Conservation (phyloP, 2,797 vertebrate species). For the Tokudaia tokunoshimensis region DNA sequence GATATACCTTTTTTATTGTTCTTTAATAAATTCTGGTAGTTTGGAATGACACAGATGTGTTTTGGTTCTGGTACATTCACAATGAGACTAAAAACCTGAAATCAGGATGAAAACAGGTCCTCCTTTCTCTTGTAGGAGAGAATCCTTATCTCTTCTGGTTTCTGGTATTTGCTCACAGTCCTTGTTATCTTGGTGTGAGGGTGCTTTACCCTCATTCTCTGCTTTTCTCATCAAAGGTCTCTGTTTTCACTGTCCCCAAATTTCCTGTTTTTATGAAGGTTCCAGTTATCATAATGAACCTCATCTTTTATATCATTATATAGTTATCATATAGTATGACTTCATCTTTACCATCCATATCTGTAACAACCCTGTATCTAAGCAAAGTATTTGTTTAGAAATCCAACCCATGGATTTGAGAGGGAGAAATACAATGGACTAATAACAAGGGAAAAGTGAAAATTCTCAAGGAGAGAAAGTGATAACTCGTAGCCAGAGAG, state of each 20-base stretch:
- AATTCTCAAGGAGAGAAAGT: slow-evolving; percentile 25
- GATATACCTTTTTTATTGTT: not conserved
- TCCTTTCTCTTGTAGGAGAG: not conserved
- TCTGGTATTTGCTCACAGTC: not conserved
- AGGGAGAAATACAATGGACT: not conserved
- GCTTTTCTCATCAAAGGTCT: not conserved
- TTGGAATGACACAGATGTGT: not conserved
- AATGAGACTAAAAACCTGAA: not conserved
- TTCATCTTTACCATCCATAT: not conserved
- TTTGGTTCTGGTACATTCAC: not conserved
- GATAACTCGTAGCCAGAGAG: slow-evolving; percentile 1
- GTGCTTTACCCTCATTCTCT: not conserved
- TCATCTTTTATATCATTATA: not conserved
- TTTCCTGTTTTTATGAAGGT: not conserved
- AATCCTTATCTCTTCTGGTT: not conserved
- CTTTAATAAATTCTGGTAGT: not conserved
- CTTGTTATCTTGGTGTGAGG: not conserved
- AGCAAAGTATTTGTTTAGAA: slow-evolving; percentile 18
- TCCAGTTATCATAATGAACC: not conserved
- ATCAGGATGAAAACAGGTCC: not conserved
- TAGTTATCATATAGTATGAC: not conserved
- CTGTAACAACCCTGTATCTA: slow-evolving; percentile 2
- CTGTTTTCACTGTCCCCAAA: not conserved
- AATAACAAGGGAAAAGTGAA: not conserved
- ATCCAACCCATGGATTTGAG: not conserved